Conservation (phyloP, 2,888 invertebrate genomes). For the Linnaemya vulpina region DNA sequence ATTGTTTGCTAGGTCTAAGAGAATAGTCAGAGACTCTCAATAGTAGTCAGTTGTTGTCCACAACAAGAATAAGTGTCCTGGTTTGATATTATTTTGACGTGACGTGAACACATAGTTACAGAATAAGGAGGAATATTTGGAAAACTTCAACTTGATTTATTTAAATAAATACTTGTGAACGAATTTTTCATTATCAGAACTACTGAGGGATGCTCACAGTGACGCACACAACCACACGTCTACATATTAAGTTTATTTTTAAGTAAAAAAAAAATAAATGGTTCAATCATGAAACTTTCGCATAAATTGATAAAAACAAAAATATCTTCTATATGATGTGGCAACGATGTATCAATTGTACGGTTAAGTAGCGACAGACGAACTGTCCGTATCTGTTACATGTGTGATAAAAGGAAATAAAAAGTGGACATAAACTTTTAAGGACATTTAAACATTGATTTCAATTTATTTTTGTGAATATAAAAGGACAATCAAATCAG, state of each 20-base stretch:
- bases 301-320: not conserved
- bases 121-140: too few species aligned
- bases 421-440: not conserved
- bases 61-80: too few species aligned
- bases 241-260: not conserved
- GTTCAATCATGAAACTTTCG: conserved; percentile 2
- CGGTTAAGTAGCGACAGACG: conserved; percentile 8
- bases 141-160: not conserved
- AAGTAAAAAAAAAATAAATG: not conserved
- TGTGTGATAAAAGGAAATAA: not conserved
- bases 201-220: not conserved
- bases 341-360: conserved; percentile 31
- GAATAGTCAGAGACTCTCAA: too few species aligned
- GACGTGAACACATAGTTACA: too few species aligned
- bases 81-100: too few species aligned
- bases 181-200: not conserved
- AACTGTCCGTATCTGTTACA: not conserved
- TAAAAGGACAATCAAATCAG: not conserved
- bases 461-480: not conserved
- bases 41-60: too few species aligned
- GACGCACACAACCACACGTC: too few species aligned
- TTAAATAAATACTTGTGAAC: too few species aligned
- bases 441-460: not conserved
- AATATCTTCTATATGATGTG: not conserved
- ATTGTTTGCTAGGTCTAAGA: too few species aligned